Percentiles rank a stretch among this genome's conserved stretches.
Evolutionary conservation across 2,888 invertebrate species (phyloP).

Genomic region (Trissolcus brochymenae): DNA sequence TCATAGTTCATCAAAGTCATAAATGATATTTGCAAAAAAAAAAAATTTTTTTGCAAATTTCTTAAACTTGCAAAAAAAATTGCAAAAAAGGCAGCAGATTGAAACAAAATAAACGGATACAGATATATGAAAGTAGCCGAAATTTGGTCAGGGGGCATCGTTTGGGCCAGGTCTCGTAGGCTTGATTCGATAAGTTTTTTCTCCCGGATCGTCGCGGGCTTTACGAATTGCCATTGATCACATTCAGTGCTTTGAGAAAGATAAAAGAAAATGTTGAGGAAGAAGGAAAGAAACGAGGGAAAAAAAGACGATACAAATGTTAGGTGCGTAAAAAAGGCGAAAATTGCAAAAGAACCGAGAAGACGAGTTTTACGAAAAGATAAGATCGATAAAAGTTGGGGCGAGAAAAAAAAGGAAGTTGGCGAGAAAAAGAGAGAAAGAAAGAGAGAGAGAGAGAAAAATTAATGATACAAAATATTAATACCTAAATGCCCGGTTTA

Average conservation of each 20-base stretch:
- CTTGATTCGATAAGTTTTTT: conserved; percentile 56
- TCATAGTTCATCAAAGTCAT: conserved; percentile 15
- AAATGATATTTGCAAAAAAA: neutral
- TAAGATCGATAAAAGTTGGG: neutral
- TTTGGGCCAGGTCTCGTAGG: conserved; percentile 48
- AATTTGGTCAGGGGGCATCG: conserved; percentile 23
- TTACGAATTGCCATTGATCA: conserved; percentile 47
- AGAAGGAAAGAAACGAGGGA: conserved; percentile 1
- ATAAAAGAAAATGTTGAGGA: conserved; percentile 36
- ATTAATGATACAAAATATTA: conserved; percentile 77
- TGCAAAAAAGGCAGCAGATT: neutral
- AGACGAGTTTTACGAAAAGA: neutral
- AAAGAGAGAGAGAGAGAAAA: conserved; percentile 58
- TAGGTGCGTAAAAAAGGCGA: conserved; percentile 1
- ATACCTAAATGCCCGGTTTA: conserved; percentile 77
- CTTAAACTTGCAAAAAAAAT: no score
- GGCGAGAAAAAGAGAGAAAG: conserved; percentile 57
- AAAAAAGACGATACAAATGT: conserved; percentile 19
- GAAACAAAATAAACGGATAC: conserved; percentile 6
- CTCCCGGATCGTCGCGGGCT: conserved; percentile 46
- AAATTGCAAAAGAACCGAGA: conserved; percentile 4
- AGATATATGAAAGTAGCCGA: conserved; percentile 36
- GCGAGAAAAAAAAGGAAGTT: conserved; percentile 13
- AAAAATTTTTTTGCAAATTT: no score
- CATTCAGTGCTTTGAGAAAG: conserved; percentile 54